Evolutionary conservation across 2,113 vertebrate genomes (phyloP).

Genomic region (Chaenogobius annularis): DNA sequence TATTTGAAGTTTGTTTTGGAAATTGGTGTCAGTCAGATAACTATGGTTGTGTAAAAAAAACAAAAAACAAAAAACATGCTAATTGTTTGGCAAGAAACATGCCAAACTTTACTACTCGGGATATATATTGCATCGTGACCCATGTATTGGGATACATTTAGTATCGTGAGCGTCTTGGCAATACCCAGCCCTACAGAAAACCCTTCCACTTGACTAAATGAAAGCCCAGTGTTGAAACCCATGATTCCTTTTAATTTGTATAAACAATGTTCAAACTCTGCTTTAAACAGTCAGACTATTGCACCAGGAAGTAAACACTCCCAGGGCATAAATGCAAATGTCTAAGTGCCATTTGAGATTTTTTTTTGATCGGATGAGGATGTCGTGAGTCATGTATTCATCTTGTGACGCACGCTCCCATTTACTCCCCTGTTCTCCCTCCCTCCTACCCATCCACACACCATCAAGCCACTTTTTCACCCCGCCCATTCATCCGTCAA

Average conservation of each 20-base stretch:
- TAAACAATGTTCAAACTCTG: too few relatives aligned
- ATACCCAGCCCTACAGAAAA: too few relatives aligned
- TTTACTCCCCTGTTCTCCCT: constrained; percentile 28
- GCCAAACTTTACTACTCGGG: too few relatives aligned
- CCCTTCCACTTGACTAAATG: neutral
- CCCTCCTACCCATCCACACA: constrained; percentile 22
- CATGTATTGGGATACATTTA: too few relatives aligned
- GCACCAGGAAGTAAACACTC: constrained; percentile 25
- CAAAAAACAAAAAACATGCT: too few relatives aligned
- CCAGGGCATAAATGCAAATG: constrained; percentile 19
- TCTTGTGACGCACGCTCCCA: constrained; percentile 16
- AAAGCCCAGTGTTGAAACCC: neutral
- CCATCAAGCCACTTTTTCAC: constrained; percentile 27
- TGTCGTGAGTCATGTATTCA: constrained; percentile 52
- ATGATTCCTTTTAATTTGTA: neutral
- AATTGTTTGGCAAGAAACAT: too few relatives aligned
- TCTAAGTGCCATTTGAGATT: constrained; percentile 37
- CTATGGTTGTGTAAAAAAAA: too few relatives aligned
- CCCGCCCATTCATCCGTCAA: constrained; percentile 47
- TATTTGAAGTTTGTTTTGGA: neutral
- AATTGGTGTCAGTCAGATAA: neutral
- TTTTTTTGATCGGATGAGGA: constrained; percentile 41
- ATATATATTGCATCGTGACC: too few relatives aligned
- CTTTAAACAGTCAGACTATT: neutral
- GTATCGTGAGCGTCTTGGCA: too few relatives aligned